Evolutionary conservation across 2,797 vertebrate genomes (phyloP), one percentile per base, ranked within the genome.

Genomic region (Sitta carolinensis): DNA sequence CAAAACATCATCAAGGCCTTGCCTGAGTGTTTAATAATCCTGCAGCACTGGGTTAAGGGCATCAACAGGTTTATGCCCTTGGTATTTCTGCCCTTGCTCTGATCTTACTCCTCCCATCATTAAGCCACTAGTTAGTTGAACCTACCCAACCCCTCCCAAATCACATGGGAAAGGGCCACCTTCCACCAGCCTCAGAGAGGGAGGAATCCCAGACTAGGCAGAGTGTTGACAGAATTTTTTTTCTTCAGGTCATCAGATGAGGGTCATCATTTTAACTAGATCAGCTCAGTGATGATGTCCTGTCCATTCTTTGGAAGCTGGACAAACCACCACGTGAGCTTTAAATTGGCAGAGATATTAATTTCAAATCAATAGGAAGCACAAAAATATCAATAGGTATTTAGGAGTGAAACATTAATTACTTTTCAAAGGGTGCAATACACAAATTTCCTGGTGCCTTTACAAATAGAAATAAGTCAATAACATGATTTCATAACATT

Each of bases 351-450:
- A 82, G 78, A 63, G 43, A 40, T 67, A 87, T 67, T 93, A 61
- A 74, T 81, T 91, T 80, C 27, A 86, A 87, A 91, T 84, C 85
- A 58, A 81, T 51, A 76, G 27, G 40, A 83, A 89, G 76, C 30
- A 84, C 11, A 82, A 67, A 92, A 88, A 63, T 72, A 95, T 87
- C 88, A 94, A 88, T 70, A 91, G 52, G 34, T 64, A 72, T 86
- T 95, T 80, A 83, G 43, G 59, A 91, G 67, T 52, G 62, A 94
- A 96, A 93, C 62, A 84, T 87, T 91, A 93, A 93, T 96, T 95
- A 73, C 76, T 89, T 91, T 88, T 85, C 84, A 91, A 91, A 95
- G 86, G 62, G 48, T 50, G 52, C 45, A 47, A 75, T 64, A 91
- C 59, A 64, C 73, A 94, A 74, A 91, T 92, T 95, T 90, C 77